phyloP scores from a whole-genome alignment of 2,888 invertebrate species.

The Invenusta paracnida region DNA sequence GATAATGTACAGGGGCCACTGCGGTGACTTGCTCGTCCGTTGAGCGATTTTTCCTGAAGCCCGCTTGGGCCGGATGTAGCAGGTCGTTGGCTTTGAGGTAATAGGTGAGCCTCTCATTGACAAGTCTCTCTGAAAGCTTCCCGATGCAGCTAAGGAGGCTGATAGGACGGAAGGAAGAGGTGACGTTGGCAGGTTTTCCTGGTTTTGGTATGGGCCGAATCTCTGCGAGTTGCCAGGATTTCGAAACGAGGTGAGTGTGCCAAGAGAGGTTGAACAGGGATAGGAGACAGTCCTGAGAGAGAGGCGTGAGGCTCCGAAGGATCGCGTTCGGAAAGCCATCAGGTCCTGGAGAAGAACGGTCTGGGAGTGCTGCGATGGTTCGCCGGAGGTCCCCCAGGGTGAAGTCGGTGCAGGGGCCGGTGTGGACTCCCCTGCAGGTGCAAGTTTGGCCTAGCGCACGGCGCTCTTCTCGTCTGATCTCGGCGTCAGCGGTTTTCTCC shows the following conservation, averaged over 20 bases:
- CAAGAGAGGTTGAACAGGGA: neutral
- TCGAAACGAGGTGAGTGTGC: neutral
- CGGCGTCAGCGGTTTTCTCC: too few relatives aligned
- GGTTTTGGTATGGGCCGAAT: neutral
- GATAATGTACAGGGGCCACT: neutral
- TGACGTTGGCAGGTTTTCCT: too few relatives aligned
- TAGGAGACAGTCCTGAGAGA: neutral
- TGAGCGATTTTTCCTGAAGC: neutral
- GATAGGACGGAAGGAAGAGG: too few relatives aligned
- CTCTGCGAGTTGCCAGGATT: neutral
- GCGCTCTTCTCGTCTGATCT: too few relatives aligned
- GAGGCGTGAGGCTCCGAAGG: too few relatives aligned
- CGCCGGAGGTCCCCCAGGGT: too few relatives aligned
- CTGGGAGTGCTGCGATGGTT: too few relatives aligned
- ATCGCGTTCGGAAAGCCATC: too few relatives aligned
- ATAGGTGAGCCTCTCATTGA: neutral
- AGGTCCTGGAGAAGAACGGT: too few relatives aligned
- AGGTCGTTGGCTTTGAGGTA: neutral
- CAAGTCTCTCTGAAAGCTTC: neutral
- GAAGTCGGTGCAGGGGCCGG: too few relatives aligned
- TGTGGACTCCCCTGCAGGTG: too few relatives aligned
- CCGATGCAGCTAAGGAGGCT: neutral
- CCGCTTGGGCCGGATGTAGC: neutral
- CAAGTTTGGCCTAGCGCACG: too few relatives aligned
- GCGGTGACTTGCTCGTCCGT: neutral